These are phyloP conservation scores for Nudaria mundana DNA, from an alignment of 2,888 invertebrate genomes.

Conservation along the genomic window DNA sequence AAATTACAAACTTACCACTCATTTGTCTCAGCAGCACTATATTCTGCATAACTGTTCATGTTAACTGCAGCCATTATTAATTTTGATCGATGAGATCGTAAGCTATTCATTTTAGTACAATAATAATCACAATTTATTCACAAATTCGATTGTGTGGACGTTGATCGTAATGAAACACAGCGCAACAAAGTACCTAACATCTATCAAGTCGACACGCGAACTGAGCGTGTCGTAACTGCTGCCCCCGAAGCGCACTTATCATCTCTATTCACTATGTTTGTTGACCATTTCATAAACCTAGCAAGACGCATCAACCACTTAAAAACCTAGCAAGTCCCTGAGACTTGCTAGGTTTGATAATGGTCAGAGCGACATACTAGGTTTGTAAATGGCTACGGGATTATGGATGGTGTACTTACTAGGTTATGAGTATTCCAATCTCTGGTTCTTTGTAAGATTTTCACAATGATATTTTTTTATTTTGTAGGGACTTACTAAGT, in stretches of 20 bases:
- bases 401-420: background rate
- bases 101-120: background rate
- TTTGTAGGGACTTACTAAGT: slow-evolving; percentile 1
- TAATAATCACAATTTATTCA: background rate
- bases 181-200: background rate
- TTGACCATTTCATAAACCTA: background rate
- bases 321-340: background rate
- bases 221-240: background rate
- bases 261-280: background rate
- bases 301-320: slow-evolving; percentile 1
- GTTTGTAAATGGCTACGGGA: background rate
- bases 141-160: background rate
- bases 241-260: background rate
- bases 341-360: background rate
- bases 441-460: background rate
- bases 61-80: background rate
- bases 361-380: background rate
- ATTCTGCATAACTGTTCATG: background rate
- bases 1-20: background rate
- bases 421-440: background rate
- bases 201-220: background rate
- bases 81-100: background rate
- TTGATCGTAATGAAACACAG: background rate
- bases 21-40: background rate
- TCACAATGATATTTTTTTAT: background rate